These are phyloP conservation scores for Turritopsis rubra DNA, from an alignment of 30 jellyfish, hydroid and myxozoan species.

Conservation along the genomic window DNA sequence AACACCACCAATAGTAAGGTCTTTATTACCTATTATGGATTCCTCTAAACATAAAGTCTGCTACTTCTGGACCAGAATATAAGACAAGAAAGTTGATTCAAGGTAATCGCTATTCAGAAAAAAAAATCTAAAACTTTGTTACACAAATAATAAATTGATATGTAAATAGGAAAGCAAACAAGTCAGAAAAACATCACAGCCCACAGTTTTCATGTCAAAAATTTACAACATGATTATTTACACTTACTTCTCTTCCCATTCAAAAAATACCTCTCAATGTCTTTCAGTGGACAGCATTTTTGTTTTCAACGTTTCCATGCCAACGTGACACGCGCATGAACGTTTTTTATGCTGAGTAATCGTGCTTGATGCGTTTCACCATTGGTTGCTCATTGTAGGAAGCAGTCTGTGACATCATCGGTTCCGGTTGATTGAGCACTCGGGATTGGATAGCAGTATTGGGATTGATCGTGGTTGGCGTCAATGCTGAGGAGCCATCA, in stretches of 20 bases:
- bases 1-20: too few species aligned
- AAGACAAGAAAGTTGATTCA: not conserved
- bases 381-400: not conserved
- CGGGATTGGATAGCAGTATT: constrained; percentile 2
- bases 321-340: not conserved
- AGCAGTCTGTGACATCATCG: constrained; percentile 17
- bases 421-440: not conserved
- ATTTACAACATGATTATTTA: not conserved
- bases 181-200: not conserved
- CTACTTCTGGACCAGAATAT: too few species aligned
- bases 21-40: too few species aligned
- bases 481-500: constrained; percentile 13
- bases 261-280: too few species aligned
- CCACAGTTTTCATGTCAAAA: not conserved
- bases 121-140: not conserved
- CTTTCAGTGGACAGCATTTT: too few species aligned
- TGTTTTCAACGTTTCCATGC: too few species aligned
- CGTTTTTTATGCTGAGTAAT: not conserved
- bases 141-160: not conserved
- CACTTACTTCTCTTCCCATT: not conserved
- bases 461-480: constrained; percentile 15
- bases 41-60: too few species aligned
- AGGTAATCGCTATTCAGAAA: not conserved
- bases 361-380: not conserved
- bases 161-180: not conserved